Conservation (phyloP, 2,797 vertebrate genomes). For the Cyclura pinguis region DNA sequence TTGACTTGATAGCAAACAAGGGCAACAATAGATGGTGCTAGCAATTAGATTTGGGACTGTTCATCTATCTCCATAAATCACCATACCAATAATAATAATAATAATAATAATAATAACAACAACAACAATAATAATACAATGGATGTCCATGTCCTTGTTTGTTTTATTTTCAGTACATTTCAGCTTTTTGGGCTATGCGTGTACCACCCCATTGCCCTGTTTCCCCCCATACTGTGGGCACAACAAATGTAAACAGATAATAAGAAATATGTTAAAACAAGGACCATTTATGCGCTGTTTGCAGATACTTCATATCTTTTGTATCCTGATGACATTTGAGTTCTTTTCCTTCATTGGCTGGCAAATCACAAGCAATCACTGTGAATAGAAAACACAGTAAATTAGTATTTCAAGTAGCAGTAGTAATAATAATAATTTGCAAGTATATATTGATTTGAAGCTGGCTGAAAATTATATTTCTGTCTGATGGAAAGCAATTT, state of each 20-base stretch:
- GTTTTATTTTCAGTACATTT: too few species aligned
- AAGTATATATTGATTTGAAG: slow-evolving; percentile 13
- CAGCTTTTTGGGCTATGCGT: too few species aligned
- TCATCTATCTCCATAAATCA: not conserved
- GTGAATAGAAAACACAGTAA: slow-evolving; percentile 32
- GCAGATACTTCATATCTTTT: slow-evolving; percentile 60
- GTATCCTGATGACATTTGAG: slow-evolving; percentile 2
- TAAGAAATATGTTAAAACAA: slow-evolving; percentile 49
- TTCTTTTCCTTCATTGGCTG: slow-evolving; percentile 19
- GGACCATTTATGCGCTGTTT: slow-evolving; percentile 47
- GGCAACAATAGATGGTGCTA: too few species aligned
- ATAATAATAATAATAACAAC: too few species aligned
- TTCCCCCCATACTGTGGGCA: too few species aligned
- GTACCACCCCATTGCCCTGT: not conserved
- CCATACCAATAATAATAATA: not conserved
- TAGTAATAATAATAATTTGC: slow-evolving; percentile 30
- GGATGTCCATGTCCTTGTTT: not conserved
- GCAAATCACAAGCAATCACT: slow-evolving; percentile 29
- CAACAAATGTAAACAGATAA: too few species aligned
- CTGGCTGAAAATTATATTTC: slow-evolving; percentile 17
- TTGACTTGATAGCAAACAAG: too few species aligned
- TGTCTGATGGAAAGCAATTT: not conserved
- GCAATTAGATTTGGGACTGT: too few species aligned
- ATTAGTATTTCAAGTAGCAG: slow-evolving; percentile 7
- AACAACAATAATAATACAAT: too few species aligned